Conservation (phyloP, 1,140 invertebrate genomes). For the Polypedilum pembai region DNA sequence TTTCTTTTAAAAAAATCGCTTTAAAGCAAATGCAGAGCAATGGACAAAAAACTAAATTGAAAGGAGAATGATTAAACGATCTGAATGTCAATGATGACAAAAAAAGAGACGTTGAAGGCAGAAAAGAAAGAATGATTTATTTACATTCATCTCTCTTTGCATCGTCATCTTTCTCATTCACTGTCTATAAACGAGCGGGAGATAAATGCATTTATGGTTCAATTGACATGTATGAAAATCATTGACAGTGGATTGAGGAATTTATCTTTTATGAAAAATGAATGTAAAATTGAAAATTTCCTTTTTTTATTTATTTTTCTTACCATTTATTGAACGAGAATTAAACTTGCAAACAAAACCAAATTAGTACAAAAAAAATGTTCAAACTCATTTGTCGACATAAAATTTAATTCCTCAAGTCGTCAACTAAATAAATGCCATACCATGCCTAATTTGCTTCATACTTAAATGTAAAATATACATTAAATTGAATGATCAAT, state of each 20-base stretch:
- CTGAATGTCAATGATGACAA: background rate
- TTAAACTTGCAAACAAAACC: too few relatives aligned
- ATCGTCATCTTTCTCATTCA: background rate
- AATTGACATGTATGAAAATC: background rate
- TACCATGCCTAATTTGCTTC: background rate
- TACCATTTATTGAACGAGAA: too few relatives aligned
- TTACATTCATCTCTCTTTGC: conserved; percentile 9
- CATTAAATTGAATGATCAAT: background rate
- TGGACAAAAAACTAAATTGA: background rate
- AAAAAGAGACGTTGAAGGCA: background rate
- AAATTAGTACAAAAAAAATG: too few relatives aligned
- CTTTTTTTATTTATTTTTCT: too few relatives aligned
- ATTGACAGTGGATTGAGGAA: background rate
- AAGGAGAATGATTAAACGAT: background rate
- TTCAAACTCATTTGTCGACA: too few relatives aligned
- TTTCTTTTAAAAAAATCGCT: too few relatives aligned
- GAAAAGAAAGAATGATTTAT: background rate
- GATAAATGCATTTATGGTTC: conserved; percentile 18
- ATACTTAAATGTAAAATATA: background rate
- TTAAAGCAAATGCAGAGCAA: background rate
- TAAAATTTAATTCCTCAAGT: too few relatives aligned
- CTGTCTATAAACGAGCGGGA: too few relatives aligned
- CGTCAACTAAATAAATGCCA: background rate
- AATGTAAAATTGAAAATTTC: background rate
- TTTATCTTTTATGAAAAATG: background rate